Percentiles rank a stretch among this genome's conserved stretches.
phyloP scores from a whole-genome alignment of 2,797 vertebrate genomes.

The Acanthurus tractus region DNA sequence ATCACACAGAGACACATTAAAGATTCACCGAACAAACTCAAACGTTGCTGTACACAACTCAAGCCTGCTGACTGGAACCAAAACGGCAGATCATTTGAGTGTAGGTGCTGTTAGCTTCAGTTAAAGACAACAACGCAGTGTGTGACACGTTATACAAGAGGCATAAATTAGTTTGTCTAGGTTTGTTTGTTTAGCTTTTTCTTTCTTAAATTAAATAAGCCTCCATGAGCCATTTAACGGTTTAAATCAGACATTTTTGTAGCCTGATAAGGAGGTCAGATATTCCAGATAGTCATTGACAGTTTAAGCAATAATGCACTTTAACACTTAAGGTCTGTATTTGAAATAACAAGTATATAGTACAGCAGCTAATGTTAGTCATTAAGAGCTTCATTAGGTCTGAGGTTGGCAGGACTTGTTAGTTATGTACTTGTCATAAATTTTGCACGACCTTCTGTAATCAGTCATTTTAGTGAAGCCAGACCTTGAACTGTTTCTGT shows the following conservation, averaged over 20 bases:
- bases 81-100: slow-evolving; percentile 15
- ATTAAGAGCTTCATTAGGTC: slow-evolving; percentile 39
- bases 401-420: slow-evolving; percentile 26
- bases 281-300: not conserved
- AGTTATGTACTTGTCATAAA: slow-evolving; percentile 46
- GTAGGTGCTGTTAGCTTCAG: slow-evolving; percentile 17
- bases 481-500: slow-evolving; percentile 39
- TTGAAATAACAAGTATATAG: slow-evolving; percentile 12
- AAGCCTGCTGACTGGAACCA: slow-evolving; percentile 37
- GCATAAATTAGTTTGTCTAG: not conserved
- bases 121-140: slow-evolving; percentile 5
- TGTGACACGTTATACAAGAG: not conserved
- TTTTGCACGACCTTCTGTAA: slow-evolving; percentile 16
- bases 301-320: not conserved
- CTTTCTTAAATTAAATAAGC: too few species aligned
- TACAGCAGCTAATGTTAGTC: not conserved
- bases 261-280: not conserved
- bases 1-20: slow-evolving; percentile 34
- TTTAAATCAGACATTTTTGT: too few species aligned
- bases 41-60: slow-evolving; percentile 10
- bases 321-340: slow-evolving; percentile 5
- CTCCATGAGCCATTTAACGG: too few species aligned
- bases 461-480: not conserved
- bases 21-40: slow-evolving; percentile 29
- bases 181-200: not conserved